Conservation (phyloP, 2,797 vertebrate genomes). For the Chiloscyllium punctatum region DNA sequence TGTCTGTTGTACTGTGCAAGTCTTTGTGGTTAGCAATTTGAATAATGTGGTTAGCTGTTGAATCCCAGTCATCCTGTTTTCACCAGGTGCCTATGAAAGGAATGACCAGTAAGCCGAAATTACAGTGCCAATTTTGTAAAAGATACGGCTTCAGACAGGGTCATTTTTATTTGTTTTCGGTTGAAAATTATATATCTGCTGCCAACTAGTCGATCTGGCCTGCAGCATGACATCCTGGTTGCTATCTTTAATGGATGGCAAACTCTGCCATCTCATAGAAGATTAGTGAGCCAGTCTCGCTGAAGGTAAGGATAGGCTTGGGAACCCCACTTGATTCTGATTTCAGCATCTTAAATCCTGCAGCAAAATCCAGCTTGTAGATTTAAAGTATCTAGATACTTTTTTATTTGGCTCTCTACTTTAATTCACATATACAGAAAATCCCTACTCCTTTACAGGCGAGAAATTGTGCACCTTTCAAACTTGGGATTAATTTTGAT, state of each 20-base stretch:
- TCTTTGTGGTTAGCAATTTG: conserved; percentile 5
- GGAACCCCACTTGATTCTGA: no score
- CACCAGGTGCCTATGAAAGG: neutral
- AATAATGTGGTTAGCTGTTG: conserved; percentile 24
- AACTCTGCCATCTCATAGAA: neutral
- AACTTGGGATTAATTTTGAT: neutral
- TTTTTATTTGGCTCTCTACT: neutral
- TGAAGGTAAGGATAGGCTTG: no score
- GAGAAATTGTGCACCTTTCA: neutral
- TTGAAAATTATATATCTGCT: neutral
- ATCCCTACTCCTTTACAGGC: neutral
- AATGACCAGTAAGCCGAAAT: neutral
- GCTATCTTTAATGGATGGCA: neutral
- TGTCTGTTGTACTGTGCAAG: neutral
- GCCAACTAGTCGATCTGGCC: neutral
- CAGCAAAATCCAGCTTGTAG: neutral
- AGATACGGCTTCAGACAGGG: neutral
- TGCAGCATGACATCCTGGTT: neutral
- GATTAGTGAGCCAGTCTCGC: neutral
- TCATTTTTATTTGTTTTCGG: neutral
- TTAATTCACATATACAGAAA: neutral
- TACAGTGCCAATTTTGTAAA: neutral
- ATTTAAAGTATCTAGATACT: neutral
- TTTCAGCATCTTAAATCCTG: no score
- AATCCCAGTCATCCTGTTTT: conserved; percentile 18